A percentile compares a stretch with the other conserved stretches of the same genome.
Conservation (phyloP, 1,140 invertebrate species). For the Oedothorax gibbosus region DNA sequence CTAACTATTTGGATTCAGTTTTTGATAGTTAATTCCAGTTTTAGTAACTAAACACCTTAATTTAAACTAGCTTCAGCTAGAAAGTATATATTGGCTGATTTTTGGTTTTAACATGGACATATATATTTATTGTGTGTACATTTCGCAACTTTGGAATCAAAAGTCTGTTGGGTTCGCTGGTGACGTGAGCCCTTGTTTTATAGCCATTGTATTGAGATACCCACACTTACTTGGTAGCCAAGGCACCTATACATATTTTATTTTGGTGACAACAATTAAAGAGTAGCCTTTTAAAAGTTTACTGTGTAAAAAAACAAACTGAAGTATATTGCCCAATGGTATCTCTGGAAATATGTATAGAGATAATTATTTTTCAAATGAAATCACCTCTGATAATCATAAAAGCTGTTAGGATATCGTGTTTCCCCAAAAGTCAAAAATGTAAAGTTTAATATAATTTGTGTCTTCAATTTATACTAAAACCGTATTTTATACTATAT, state of each 20-base stretch:
- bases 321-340: neutral
- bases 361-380: neutral
- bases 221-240: constrained; percentile 48
- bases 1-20: no score
- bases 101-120: neutral
- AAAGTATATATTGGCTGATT: no score
- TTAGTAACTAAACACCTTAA: no score
- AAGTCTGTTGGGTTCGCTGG: constrained; percentile 17
- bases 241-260: constrained; percentile 44
- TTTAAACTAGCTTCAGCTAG: no score
- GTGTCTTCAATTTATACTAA: no score
- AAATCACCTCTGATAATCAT: neutral
- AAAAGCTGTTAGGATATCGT: neutral
- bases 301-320: neutral
- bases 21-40: no score
- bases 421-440: neutral
- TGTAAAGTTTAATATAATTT: neutral
- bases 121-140: constrained; percentile 57
- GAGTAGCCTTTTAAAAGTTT: neutral
- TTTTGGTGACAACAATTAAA: constrained; percentile 26
- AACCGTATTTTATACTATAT: no score
- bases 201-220: constrained; percentile 22
- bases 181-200: constrained; percentile 14
- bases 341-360: neutral
- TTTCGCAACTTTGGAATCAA: constrained; percentile 51